Evolutionary conservation across 2,113 vertebrate species (phyloP).

Genomic region (Pachycephala philippinensis): DNA sequence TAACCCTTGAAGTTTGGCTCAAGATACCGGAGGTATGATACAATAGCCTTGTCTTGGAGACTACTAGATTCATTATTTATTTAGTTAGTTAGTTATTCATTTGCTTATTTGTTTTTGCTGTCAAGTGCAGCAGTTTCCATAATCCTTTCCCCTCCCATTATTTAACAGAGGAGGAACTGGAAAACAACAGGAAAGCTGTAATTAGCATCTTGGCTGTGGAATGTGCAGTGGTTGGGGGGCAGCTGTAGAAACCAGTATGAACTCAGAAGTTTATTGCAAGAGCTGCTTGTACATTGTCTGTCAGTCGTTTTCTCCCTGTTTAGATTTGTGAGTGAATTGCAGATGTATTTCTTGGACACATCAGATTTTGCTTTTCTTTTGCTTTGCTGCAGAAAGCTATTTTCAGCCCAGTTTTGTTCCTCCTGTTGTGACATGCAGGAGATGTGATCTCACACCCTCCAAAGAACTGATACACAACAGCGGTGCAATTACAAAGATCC

Average conservation of each 20-base stretch:
- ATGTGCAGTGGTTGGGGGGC: background rate
- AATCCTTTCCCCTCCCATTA: background rate
- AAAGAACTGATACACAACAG: background rate
- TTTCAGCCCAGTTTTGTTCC: background rate
- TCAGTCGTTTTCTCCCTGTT: background rate
- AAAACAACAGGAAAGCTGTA: constrained; percentile 19
- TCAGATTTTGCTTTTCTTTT: background rate
- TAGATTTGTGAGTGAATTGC: background rate
- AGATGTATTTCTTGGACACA: background rate
- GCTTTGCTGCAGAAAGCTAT: background rate
- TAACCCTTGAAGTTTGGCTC: background rate
- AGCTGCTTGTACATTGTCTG: background rate
- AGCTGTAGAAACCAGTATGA: background rate
- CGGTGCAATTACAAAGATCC: background rate
- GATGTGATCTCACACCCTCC: constrained; percentile 7
- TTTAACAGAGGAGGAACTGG: background rate
- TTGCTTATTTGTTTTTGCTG: constrained; percentile 1
- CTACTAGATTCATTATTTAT: background rate
- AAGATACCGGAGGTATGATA: background rate
- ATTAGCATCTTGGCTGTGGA: background rate
- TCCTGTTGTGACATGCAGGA: constrained; percentile 17
- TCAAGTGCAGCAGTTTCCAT: background rate
- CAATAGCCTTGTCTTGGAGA: background rate
- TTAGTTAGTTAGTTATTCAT: background rate
- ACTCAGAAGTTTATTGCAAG: background rate